Evolutionary conservation across 1,140 invertebrate species (phyloP), one percentile per base, ranked within the genome.

Genomic region (Pseudomyrmex sp.): DNA sequence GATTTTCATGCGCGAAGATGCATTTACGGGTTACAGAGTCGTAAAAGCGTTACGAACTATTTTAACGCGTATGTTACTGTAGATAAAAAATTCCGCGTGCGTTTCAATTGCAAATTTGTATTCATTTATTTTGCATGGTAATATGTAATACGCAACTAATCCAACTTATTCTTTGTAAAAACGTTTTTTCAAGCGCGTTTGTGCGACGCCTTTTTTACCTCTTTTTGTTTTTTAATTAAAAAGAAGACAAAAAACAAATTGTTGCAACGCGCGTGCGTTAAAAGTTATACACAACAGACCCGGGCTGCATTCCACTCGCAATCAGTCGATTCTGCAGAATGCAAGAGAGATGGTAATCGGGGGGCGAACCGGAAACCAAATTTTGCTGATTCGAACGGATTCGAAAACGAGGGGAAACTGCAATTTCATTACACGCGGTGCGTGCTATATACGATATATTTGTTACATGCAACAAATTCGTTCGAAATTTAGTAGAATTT

Each of bases 181-280:
- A 35, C 4, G 35, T 35, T 35, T 52, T 20, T 10, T n/a, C 4
- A 8, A 5, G 8, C 5, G 20, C 50, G 23, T 50, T 13, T 54
- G 50, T 54, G 23, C 20, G 13, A 26, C 50, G 1, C 12, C 9
- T 48, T 48, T 74, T 62, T 23, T 48, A 10, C 13, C 7, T 61
- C 18, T 35, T 35, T 44, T 20, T 44, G 44, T 15, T n/a, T 75
- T 75, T 10, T 18, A 7, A 23, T n/a, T 46, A 20, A 35, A 35
- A 35, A 35, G 5, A 7, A 35, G 5, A 35, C 35, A 35, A 35
- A 35, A 35, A 35, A 35, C 35, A 35, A 35, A 35, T 35, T 35
- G 35, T 23, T 62, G 18, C 48, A 62, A 75, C 10, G 59, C 44
- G 63, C 35, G 35, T 75, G 59, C n/a, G 23, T 75, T 63, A 75